These are phyloP conservation scores for Corydoras maculifer DNA, from an alignment of 2,113 vertebrate species.

Conservation along the genomic window DNA sequence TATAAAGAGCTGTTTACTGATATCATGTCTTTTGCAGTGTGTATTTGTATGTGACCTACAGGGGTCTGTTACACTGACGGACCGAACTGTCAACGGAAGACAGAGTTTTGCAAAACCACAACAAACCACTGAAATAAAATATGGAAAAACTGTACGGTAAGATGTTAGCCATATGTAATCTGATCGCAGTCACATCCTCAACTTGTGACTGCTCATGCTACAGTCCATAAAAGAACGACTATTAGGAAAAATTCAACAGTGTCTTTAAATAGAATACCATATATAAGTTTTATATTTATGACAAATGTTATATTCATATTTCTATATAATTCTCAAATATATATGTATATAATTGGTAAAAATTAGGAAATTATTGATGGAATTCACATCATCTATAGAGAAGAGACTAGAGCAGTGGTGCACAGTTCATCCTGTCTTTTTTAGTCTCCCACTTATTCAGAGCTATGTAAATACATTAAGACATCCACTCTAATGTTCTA, in stretches of 20 bases:
- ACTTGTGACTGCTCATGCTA: constrained; percentile 68
- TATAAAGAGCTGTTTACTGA: constrained; percentile 17
- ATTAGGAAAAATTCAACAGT: constrained; percentile 54
- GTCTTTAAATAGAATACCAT: constrained; percentile 55
- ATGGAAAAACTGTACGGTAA: constrained; percentile 10
- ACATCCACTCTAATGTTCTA: constrained; percentile 62
- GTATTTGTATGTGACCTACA: constrained; percentile 21
- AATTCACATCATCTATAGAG: constrained; percentile 67
- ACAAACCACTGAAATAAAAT: constrained; percentile 50
- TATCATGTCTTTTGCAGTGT: constrained; percentile 21
- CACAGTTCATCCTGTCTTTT: constrained; percentile 58
- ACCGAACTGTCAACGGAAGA: constrained; percentile 70
- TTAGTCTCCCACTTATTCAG: constrained; percentile 51
- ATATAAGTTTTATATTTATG: constrained; percentile 60
- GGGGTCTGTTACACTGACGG: constrained; percentile 54
- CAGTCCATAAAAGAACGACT: constrained; percentile 61
- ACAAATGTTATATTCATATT: constrained; percentile 69
- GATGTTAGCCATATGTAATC: constrained; percentile 28
- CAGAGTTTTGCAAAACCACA: constrained; percentile 50
- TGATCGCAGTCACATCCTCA: constrained; percentile 52
- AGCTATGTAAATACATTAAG: constrained; percentile 65
- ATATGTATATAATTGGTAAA: constrained; percentile 65
- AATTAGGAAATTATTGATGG: constrained; percentile 67
- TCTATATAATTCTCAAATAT: constrained; percentile 70
- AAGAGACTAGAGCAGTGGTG: constrained; percentile 56